phyloP scores from a whole-genome alignment of 2,797 vertebrate genomes.

The Xiphorhynchus erythropygius region DNA sequence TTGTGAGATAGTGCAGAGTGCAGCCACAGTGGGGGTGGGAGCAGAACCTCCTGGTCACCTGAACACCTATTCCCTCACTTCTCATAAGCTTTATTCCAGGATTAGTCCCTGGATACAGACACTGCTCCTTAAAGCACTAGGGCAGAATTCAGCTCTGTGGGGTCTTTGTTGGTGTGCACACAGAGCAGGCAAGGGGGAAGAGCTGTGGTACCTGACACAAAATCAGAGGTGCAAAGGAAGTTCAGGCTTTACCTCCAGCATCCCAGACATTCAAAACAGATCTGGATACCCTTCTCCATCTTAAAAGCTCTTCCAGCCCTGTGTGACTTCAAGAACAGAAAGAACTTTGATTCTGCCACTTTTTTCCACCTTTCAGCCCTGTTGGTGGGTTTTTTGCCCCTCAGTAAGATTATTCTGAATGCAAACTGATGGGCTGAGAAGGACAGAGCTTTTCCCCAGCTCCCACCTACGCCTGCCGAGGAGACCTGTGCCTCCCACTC shows the following conservation, averaged over 20 bases:
- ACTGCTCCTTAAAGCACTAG: background rate
- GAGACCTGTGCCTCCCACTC: background rate
- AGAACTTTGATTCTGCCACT: background rate
- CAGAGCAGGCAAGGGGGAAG: background rate
- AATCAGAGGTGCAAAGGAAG: background rate
- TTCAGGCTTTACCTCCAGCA: background rate
- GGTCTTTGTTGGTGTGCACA: background rate
- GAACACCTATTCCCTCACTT: fast-evolving
- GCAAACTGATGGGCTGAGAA: background rate
- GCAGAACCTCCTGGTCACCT: background rate
- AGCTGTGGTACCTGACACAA: background rate
- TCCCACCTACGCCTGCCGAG: background rate
- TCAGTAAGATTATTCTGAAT: background rate
- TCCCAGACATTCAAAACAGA: background rate
- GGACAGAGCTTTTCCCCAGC: background rate
- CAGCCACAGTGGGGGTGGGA: background rate
- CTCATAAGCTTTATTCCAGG: background rate
- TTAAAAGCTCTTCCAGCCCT: background rate
- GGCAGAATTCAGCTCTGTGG: fast-evolving
- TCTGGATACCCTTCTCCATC: background rate
- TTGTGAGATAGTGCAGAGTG: background rate
- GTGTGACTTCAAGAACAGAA: background rate
- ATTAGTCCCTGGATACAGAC: background rate
- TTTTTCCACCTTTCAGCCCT: background rate
- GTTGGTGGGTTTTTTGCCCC: background rate